phyloP scores from a whole-genome alignment of 2,888 invertebrate genomes.

The Meloe dianella region DNA sequence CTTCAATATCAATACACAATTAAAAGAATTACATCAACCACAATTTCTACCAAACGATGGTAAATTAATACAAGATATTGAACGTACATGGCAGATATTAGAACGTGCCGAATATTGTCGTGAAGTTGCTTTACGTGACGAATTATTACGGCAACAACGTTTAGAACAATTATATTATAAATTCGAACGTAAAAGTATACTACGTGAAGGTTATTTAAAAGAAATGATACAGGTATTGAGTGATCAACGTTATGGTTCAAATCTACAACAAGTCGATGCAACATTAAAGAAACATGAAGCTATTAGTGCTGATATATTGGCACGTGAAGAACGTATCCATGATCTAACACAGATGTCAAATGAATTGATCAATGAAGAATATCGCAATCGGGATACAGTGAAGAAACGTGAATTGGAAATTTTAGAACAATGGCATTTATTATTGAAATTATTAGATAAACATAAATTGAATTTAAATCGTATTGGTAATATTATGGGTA shows the following conservation, averaged over 20 bases:
- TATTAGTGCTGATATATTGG: constrained; percentile 94
- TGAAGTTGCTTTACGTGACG: constrained; percentile 90
- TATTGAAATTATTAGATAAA: constrained; percentile 83
- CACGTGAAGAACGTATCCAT: constrained; percentile 91
- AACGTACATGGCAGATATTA: constrained; percentile 90
- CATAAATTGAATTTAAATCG: constrained; percentile 78
- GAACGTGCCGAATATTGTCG: constrained; percentile 94
- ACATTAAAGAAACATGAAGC: constrained; percentile 98
- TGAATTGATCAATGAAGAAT: constrained; percentile 89
- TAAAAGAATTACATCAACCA: constrained; percentile 92
- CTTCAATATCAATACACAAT: constrained; percentile 94
- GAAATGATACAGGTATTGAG: constrained; percentile 97
- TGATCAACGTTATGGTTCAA: constrained; percentile 89
- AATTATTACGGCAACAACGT: constrained; percentile 88
- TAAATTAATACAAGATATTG: constrained; percentile 91
- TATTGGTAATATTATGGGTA: constrained; percentile 84
- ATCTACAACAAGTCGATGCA: constrained; percentile 92
- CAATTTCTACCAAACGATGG: constrained; percentile 87
- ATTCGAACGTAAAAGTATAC: constrained; percentile 92
- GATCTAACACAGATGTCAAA: constrained; percentile 93
- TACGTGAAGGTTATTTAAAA: constrained; percentile 93
- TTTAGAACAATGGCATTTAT: constrained; percentile 83
- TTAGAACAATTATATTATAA: constrained; percentile 94
- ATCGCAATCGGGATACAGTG: constrained; percentile 87
- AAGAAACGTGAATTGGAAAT: constrained; percentile 69